These are phyloP conservation scores for Takifugu bimaculatus DNA, from an alignment of 2,113 vertebrate genomes.

Conservation along the genomic window DNA sequence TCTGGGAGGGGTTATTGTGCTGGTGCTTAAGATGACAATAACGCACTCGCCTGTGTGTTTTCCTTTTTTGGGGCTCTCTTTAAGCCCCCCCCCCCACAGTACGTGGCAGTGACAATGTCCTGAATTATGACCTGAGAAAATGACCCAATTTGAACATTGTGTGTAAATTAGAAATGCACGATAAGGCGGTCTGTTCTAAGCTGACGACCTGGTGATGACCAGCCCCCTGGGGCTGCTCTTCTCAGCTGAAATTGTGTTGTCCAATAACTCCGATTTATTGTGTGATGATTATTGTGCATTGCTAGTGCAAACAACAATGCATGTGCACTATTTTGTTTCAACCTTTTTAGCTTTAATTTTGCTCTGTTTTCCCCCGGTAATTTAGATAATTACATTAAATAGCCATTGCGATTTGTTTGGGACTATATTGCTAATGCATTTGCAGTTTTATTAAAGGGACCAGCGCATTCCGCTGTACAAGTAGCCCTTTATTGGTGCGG, in stretches of 20 bases:
- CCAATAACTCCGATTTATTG: too few relatives aligned
- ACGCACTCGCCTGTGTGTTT: constrained; percentile 12
- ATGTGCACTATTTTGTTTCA: background rate
- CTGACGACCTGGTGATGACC: too few relatives aligned
- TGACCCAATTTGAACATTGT: too few relatives aligned
- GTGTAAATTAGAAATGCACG: too few relatives aligned
- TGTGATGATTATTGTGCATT: constrained; percentile 31
- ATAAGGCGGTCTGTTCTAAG: too few relatives aligned
- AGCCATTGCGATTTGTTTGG: too few relatives aligned
- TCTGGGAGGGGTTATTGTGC: constrained; percentile 38
- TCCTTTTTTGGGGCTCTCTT: constrained; percentile 18
- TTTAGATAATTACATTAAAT: too few relatives aligned
- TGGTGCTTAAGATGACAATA: constrained; percentile 52
- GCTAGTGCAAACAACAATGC: constrained; percentile 17
- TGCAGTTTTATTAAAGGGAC: too few relatives aligned
- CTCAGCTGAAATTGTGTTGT: too few relatives aligned
- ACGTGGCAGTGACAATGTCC: constrained; percentile 32
- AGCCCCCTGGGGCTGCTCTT: too few relatives aligned
- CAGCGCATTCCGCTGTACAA: background rate
- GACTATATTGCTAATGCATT: too few relatives aligned
- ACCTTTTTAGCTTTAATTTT: background rate
- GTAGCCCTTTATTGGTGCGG: background rate
- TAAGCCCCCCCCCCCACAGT: constrained; percentile 22
- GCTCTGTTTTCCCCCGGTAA: background rate
- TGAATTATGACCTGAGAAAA: constrained; percentile 4